Evolutionary conservation across 30 jellyfish, hydroid and myxozoan genomes (phyloP), one percentile per base, ranked within the genome.

Genomic region (Aurelia coerulea): DNA sequence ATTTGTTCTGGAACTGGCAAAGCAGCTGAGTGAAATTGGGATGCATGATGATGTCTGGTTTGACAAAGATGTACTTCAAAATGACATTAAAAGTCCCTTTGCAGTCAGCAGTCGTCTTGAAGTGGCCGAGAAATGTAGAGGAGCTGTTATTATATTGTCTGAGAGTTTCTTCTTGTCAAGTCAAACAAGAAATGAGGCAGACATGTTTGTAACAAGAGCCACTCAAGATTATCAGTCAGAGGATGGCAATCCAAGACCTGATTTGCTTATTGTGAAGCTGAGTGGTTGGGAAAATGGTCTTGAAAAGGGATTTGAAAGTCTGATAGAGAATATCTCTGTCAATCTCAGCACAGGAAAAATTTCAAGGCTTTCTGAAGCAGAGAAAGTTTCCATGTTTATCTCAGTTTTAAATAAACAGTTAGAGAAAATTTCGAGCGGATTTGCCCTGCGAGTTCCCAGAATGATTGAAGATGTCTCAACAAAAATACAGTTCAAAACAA

Each of bases 181-280:
- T 42, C 93, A 84, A 84, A 73, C 93, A 39, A 74, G 87, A 65
- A 54, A 73, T 62, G 93, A 84, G 50, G 93, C 87, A 19, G 87
- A 73, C 34, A 4, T 84, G 6, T 65, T 84, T 14, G 66, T 84
- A 11, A 33, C 54, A 2, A 74, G 93, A 71, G 41, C 33, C 15
- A 2, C 59, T 6, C 35, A 33, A 14, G 29, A 29, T 0, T 14
- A 32, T 5, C 50, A 72, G 34, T 10, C 64, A 31, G 33, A 46
- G 16, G 60, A n/a, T 4, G 9, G 5, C n/a, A 18, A 2, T 18
- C 70, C 59, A 16, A 17, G 51, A 62, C 62, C 74, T 76, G 59
- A 1, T 12, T 56, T 76, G 76, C 68, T 60, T 7, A 60, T 19
- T 33, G 78, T 68, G 35, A 53, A 54, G 49, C 76, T 68, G 66